Evolutionary conservation across 2,113 vertebrate species (phyloP), one percentile per base, ranked within the genome.

Genomic region (Plecturocebus donacophilus): DNA sequence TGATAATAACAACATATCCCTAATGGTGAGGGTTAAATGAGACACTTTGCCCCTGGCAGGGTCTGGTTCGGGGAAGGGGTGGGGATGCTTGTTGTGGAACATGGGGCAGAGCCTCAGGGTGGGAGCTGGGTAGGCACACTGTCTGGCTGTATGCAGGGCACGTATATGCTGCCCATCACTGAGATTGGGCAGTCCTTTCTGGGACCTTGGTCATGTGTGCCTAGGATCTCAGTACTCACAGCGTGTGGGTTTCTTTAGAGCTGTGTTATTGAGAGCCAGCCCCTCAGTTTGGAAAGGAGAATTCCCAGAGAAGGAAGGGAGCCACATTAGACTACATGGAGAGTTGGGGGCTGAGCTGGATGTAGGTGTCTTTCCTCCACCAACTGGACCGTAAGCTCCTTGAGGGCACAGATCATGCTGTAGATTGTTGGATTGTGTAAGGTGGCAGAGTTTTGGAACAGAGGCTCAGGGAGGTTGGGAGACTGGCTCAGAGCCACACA

Each of bases 241-340:
- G 19, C 35, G 8, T 84, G 14, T 32, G 70, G 75, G 38, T 84
- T 90, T 82, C 61, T 84, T 77, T 12, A 49, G 68, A 86, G 68
- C 38, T 88, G 2, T 12, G 1, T n/a, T 38, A 25, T 23, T 40
- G 56, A 90, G 64, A 47, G 21, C 1, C 5, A 21, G 23, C 52
- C 86, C 70, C 47, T 56, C 70, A 20, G 47, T 73, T 94, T 86
- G 30, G 61, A 58, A 68, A 61, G 32, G 38, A 52, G 32, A 35
- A n/a, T 10, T 21, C 83, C 91, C 1, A 3, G 11, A 61, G 42
- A 70, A 58, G 25, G 35, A 54, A 66, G 66, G 56, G 54, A 87
- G 32, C 58, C 19, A 3, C 0, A 0, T 0, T 2, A 83, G 56
- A 64, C 49, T 6, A 1, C 1, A 0, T 13, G 17, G 42, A 73